Conservation (phyloP, 2,797 vertebrate species). For the Alcedo atthis region DNA sequence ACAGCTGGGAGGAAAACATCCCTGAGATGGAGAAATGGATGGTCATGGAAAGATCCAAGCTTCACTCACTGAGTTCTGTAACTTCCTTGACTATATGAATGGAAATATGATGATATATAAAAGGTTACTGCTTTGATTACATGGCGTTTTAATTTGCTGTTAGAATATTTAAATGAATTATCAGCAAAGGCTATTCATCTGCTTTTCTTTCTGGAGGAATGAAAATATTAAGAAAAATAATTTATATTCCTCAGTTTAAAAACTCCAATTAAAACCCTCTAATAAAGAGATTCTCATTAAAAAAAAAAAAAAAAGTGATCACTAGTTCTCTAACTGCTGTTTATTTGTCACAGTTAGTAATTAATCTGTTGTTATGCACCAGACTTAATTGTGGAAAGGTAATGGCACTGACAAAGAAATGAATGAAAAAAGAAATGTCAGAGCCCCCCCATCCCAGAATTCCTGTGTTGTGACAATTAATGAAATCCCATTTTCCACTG, state of each 20-base stretch:
- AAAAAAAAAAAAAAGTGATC: background rate
- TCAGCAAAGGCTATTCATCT: background rate
- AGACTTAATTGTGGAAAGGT: slow-evolving; percentile 61
- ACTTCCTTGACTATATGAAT: background rate
- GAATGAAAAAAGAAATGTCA: slow-evolving; percentile 55
- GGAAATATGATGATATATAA: background rate
- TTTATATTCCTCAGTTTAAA: background rate
- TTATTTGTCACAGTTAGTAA: slow-evolving; percentile 17
- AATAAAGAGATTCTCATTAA: slow-evolving; percentile 24
- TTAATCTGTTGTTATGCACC: slow-evolving; percentile 30
- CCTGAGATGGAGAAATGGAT: background rate
- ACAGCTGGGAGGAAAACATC: background rate
- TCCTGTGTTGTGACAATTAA: slow-evolving; percentile 59
- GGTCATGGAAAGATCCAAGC: fast-evolving
- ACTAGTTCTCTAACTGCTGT: background rate
- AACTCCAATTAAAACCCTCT: background rate
- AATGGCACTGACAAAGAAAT: slow-evolving; percentile 63
- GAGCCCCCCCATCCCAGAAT: slow-evolving; percentile 53
- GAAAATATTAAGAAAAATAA: slow-evolving; percentile 2
- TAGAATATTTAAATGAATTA: slow-evolving; percentile 29
- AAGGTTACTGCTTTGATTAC: background rate
- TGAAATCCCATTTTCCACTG: slow-evolving; percentile 39
- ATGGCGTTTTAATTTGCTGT: background rate
- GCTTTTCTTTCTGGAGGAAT: background rate
- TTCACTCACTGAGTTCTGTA: background rate